These are phyloP conservation scores for Vulpes lagopus DNA, from an alignment of 2,113 vertebrate genomes.

Conservation along the genomic window DNA sequence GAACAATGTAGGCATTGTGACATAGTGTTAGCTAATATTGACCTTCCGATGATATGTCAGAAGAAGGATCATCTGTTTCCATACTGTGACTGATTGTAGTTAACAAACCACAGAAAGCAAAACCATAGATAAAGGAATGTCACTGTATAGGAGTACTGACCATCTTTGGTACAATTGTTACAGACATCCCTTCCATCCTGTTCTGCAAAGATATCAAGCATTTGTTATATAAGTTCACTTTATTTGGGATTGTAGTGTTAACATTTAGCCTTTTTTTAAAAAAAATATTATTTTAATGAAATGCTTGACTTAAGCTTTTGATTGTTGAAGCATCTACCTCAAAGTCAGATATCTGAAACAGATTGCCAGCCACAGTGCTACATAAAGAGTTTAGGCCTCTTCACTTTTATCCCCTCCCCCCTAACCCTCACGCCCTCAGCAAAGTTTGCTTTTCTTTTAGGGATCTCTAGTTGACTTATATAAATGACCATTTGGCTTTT, in stretches of 20 bases:
- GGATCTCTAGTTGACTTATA: neutral
- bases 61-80: neutral
- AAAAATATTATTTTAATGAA: neutral
- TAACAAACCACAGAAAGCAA: neutral
- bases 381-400: neutral
- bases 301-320: neutral
- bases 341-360: neutral
- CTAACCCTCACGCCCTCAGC: neutral
- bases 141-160: neutral
- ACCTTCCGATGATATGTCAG: neutral
- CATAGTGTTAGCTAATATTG: neutral
- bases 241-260: neutral
- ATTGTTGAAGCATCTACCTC: neutral
- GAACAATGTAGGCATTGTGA: neutral
- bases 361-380: neutral
- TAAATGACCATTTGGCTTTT: neutral
- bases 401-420: neutral
- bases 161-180: neutral
- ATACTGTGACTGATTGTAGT: neutral
- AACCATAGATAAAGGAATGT: neutral
- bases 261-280: neutral
- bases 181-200: neutral
- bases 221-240: neutral
- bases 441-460: conserved; percentile 3
- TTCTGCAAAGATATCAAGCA: neutral